phyloP scores from a whole-genome alignment of 2,888 invertebrate species.

The Macrosoma leucophasiata region DNA sequence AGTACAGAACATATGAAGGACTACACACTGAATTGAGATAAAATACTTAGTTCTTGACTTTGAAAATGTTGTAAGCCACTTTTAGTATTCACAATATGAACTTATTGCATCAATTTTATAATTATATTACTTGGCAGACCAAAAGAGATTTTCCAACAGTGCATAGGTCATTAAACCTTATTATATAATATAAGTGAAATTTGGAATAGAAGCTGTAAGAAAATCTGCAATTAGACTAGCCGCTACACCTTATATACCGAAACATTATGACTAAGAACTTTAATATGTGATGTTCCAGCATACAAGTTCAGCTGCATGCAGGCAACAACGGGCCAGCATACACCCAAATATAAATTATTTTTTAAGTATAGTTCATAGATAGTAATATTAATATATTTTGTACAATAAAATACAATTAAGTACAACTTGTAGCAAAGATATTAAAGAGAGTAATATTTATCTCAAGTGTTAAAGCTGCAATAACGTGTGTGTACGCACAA shows the following conservation, averaged over 20 bases:
- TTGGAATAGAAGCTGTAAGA: constrained; percentile 76
- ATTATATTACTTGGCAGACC: constrained; percentile 67
- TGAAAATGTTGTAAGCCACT: constrained; percentile 74
- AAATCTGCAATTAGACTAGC: constrained; percentile 75
- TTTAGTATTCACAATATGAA: constrained; percentile 73
- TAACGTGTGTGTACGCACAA: constrained; percentile 73
- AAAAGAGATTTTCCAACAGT: constrained; percentile 77
- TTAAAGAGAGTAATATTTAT: constrained; percentile 76
- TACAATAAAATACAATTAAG: constrained; percentile 82
- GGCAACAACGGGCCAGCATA: constrained; percentile 70
- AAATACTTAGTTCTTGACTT: constrained; percentile 70
- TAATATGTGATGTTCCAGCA: constrained; percentile 72
- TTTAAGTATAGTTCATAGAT: constrained; percentile 71
- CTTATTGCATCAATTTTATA: constrained; percentile 71
- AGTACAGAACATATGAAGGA: constrained; percentile 75
- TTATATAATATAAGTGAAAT: constrained; percentile 68
- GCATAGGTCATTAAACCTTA: constrained; percentile 69
- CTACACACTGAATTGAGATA: constrained; percentile 76
- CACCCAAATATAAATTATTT: constrained; percentile 71
- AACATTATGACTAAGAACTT: constrained; percentile 71
- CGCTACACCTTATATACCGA: constrained; percentile 72
- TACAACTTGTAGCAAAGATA: constrained; percentile 82
- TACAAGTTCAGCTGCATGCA: constrained; percentile 73
- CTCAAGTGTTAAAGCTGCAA: constrained; percentile 74
- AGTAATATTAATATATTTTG: constrained; percentile 80